Evolutionary conservation across 2,113 vertebrate genomes (phyloP).

Genomic region (Sturnus vulgaris): DNA sequence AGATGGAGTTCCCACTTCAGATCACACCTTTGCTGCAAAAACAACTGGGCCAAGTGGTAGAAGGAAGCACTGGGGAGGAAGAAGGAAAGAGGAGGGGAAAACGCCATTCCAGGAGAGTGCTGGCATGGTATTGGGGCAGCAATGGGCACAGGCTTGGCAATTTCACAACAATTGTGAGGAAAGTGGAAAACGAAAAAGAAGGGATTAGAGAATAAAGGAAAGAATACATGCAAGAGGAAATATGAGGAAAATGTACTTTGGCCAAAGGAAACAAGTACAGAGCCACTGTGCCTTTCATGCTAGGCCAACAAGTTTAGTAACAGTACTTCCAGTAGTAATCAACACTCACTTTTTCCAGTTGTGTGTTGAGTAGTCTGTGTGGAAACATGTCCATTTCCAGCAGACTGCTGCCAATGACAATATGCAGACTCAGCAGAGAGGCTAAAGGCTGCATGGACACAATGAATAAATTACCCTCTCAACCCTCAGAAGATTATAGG

Average conservation of each 20-base stretch:
- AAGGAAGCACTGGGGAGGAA: background rate
- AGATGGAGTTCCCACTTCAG: background rate
- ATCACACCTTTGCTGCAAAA: background rate
- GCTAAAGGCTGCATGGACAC: background rate
- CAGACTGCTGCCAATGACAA: background rate
- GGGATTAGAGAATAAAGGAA: background rate
- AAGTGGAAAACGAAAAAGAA: background rate
- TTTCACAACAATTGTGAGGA: background rate
- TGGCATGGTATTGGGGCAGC: background rate
- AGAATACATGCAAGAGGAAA: background rate
- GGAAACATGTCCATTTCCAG: background rate
- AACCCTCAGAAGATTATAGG: background rate
- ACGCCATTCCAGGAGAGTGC: background rate
- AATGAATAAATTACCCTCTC: background rate
- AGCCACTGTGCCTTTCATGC: background rate
- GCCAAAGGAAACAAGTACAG: background rate
- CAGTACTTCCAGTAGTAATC: background rate
- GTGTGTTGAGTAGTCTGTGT: background rate
- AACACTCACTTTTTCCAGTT: background rate
- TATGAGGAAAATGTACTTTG: background rate
- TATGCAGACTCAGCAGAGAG: background rate
- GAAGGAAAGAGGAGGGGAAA: background rate
- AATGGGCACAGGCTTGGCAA: background rate
- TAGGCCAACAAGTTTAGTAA: background rate
- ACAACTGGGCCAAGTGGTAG: rapidly evolving